Evolutionary conservation across 2,113 vertebrate genomes (phyloP).

Genomic region (Pyrgilauda ruficollis): DNA sequence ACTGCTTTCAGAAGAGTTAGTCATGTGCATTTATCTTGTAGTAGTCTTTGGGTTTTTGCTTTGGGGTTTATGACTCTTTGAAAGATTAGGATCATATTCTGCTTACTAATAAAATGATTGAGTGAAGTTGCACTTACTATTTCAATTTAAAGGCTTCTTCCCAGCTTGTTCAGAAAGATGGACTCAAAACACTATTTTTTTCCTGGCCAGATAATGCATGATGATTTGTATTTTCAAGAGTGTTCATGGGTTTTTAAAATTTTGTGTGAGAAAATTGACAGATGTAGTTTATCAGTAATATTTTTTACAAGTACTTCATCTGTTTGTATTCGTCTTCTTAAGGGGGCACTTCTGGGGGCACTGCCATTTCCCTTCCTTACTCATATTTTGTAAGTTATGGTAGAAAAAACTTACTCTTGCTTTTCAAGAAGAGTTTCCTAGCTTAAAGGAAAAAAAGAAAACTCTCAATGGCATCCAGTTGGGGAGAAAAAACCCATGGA

Average conservation of each 20-base stretch:
- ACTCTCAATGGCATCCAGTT: accelerated
- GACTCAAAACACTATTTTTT: background rate
- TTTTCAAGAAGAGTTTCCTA: background rate
- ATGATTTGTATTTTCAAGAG: background rate
- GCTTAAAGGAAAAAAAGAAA: background rate
- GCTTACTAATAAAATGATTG: background rate
- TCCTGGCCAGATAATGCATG: background rate
- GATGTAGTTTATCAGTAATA: background rate
- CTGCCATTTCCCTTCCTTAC: background rate
- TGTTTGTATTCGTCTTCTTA: background rate
- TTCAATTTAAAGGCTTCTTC: background rate
- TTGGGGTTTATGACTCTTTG: background rate
- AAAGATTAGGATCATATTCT: background rate
- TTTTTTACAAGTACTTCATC: background rate
- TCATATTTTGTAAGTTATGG: background rate
- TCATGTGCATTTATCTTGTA: background rate
- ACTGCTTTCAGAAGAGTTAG: background rate
- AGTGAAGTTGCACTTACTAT: background rate
- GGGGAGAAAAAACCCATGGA: background rate
- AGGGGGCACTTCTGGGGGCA: background rate
- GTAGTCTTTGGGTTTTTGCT: background rate
- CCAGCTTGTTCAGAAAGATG: background rate
- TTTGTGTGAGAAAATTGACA: background rate
- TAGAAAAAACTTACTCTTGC: background rate
- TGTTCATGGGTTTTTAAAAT: background rate